Base-by-base conservation (phyloP, 2,888 invertebrate species). In the Chloroclysta siterata region DNA sequence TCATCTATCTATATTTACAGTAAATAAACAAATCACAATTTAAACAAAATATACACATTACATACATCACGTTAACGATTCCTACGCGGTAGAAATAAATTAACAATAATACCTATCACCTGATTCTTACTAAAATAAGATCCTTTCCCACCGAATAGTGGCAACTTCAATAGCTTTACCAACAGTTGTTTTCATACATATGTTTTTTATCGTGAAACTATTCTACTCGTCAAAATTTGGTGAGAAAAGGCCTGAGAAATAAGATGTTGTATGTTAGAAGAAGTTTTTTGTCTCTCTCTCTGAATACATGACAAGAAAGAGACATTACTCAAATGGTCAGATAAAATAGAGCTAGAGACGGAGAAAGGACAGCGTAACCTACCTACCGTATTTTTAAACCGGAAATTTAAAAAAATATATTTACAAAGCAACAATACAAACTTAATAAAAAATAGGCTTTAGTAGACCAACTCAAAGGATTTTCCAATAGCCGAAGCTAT, bases 1-100 rank as follows among this genome's bases (percentile, higher is more conserved):
- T 89, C 84, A 82, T 87, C 84, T 88, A 90, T 91, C 87, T 90
- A 71, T 91, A 92, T 92, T 89, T 91, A 92, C 91, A 92, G 81
- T 79, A 83, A 89, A 82, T 79, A 83, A 89, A 82, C 88, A 78
- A 87, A 87, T 83, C 83, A 83, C 78, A 84, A 72, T 84, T 77
- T 79, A 83, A 88, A 86, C 85, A 84, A 86, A 85, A 89, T 88
- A 86, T 90, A 90, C 88, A 90, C 54, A 68, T 63, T 87, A 79
- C 72, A 79, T 69, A 22, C 22, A 22, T 22, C 77, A 78, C 78
- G 77, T 82, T 81, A 87, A 89, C 84, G 86, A 83, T 87, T 82
- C 81, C 86, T 88, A 89, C 80, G 79, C 77, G 79, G 83, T 86
- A 85, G 77, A 84, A 83, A 85, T 80, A 82, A 83, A 80, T 78